Base-by-base conservation (phyloP, 2,113 vertebrate genomes). In the Oenanthe melanoleuca region DNA sequence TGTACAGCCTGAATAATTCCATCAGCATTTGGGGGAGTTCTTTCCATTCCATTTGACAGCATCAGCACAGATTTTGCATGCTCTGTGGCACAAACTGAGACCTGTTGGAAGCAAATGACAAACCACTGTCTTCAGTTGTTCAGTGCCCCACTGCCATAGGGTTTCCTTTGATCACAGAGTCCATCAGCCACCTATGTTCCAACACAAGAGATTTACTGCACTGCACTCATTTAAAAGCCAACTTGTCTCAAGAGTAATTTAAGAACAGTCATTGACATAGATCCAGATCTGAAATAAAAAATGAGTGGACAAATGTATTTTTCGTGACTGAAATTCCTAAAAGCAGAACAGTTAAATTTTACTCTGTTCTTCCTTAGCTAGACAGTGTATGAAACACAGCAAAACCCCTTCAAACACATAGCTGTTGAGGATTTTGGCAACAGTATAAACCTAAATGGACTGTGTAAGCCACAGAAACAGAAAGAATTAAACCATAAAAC, bases 401-500 rank as follows among this genome's bases (percentile, higher is more conserved):
- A 92, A 63, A 87, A 73, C 4, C 7, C 14, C 26, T 91, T 47
- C 22, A 40, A 69, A 34, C 60, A 44, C 22, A 77, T 88, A 93
- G 33, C 53, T 73, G 13, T 23, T 86, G 37, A 75, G 33, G 40
- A 82, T 89, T 96, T 71, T 92, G 80, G 57, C 71, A 89, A 81
- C 33, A 70, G 21, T 49, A 56, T 75, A 89, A 95, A 56, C 15
- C 71, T 61, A 86, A 93, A 81, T 49, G 31, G 50, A 89, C 63
- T 69, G 23, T 34, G 34, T 67, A 78, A 95, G 61, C 74, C 89
- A 81, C 24, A 72, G 59, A 80, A 79, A 78, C 42, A 86, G 52
- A 91, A 87, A 67, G 14, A 89, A 91, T 56, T 80, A 90, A 87
- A 80, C 42, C 34, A 44, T 69, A 94, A 90, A 94, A 80, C 70